Percentiles rank a stretch among this genome's conserved stretches.
These are phyloP conservation scores for Eupelmus urozonus DNA, from an alignment of 2,888 invertebrate species.

Conservation along the genomic window DNA sequence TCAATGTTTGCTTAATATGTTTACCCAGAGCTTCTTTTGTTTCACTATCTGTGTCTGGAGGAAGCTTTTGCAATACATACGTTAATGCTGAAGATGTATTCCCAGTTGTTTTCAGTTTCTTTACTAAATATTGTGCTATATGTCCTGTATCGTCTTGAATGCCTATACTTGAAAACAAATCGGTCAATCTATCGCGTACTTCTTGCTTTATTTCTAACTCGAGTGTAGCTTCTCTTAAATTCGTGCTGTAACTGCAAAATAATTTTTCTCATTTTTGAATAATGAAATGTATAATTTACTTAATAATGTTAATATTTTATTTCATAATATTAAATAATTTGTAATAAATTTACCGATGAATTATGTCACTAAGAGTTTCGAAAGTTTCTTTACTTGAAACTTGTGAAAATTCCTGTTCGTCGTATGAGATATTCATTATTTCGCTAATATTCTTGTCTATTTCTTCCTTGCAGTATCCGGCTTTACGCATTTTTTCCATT, in stretches of 20 bases:
- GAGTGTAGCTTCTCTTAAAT: constrained; percentile 73
- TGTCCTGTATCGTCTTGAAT: constrained; percentile 50
- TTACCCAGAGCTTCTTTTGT: constrained; percentile 56
- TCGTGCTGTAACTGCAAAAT: constrained; percentile 63
- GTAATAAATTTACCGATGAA: constrained; percentile 34
- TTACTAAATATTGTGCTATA: constrained; percentile 54
- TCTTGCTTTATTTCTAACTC: constrained; percentile 78
- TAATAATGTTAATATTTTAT: no score
- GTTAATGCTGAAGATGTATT: constrained; percentile 54
- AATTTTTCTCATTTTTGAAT: not conserved
- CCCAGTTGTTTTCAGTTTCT: constrained; percentile 53
- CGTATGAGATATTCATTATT: constrained; percentile 16
- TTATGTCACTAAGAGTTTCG: constrained; percentile 25
- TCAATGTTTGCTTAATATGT: constrained; percentile 57
- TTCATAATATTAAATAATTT: not conserved
- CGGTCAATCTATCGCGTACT: constrained; percentile 48
- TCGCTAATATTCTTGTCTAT: constrained; percentile 35
- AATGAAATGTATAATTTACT: no score
- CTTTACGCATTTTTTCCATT: constrained; percentile 38
- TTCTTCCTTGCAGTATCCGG: constrained; percentile 19
- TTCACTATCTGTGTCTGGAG: constrained; percentile 56
- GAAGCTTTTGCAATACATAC: constrained; percentile 59
- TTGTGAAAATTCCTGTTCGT: not conserved
- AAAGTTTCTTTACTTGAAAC: constrained; percentile 29
- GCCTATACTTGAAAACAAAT: constrained; percentile 61